These are phyloP conservation scores for Isaurus tuberculatus DNA, from an alignment of 92 coral and sea anemone species.

Conservation along the genomic window DNA sequence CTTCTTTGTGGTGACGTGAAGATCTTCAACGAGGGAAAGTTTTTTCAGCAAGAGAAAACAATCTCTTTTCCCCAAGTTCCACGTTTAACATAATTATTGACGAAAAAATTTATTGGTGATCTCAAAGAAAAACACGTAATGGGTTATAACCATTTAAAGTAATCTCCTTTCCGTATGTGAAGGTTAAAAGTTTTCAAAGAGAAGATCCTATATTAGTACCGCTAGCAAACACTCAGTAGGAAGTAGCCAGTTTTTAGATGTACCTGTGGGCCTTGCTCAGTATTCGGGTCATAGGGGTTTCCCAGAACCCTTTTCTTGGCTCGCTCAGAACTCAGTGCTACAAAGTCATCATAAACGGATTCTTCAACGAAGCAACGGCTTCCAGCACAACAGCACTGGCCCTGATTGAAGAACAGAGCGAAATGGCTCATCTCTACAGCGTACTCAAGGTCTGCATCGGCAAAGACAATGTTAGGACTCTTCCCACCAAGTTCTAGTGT, in stretches of 20 bases:
- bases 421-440: constrained; percentile 89
- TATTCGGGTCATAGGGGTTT: constrained; percentile 80
- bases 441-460: constrained; percentile 83
- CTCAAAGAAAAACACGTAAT: too few relatives aligned
- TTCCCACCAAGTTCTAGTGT: constrained; percentile 98
- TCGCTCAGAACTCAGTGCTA: constrained; percentile 77
- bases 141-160: too few relatives aligned
- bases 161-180: too few relatives aligned
- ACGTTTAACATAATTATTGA: too few relatives aligned
- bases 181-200: too few relatives aligned
- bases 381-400: constrained; percentile 97
- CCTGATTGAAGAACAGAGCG: constrained; percentile 97
- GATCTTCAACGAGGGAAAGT: too few relatives aligned
- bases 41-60: too few relatives aligned
- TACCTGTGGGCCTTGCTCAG: constrained; percentile 99
- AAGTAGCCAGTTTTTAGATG: not conserved
- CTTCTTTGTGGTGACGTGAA: too few relatives aligned
- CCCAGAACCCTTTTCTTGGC: constrained; percentile 86
- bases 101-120: too few relatives aligned
- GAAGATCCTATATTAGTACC: too few relatives aligned
- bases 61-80: too few relatives aligned
- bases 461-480: constrained; percentile 95
- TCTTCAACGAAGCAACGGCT: constrained; percentile 95
- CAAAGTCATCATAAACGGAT: constrained; percentile 91
- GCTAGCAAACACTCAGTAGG: too few relatives aligned